phyloP scores from a whole-genome alignment of 2,797 vertebrate species.

The Kryptopterus vitreolus region DNA sequence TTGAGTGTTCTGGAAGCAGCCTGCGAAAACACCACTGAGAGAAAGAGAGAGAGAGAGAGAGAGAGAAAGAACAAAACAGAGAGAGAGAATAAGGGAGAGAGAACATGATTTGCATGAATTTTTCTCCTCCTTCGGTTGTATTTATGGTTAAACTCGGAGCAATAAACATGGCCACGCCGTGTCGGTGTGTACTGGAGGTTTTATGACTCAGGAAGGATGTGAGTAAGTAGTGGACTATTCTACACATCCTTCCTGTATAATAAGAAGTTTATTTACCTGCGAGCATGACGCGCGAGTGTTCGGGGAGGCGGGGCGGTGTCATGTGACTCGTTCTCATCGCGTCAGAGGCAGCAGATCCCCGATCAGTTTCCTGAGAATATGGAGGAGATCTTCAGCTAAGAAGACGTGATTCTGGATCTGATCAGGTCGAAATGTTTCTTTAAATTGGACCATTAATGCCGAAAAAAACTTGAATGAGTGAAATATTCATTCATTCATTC shows the following conservation, averaged over 20 bases:
- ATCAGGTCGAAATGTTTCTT: neutral
- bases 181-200: neutral
- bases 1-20: constrained; percentile 54
- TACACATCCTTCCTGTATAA: constrained; percentile 9
- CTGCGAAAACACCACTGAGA: constrained; percentile 47
- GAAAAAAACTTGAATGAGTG: neutral
- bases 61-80: neutral
- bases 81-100: neutral
- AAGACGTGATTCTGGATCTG: neutral
- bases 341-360: neutral
- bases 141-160: neutral
- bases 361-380: neutral
- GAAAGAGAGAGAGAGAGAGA: neutral
- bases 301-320: neutral
- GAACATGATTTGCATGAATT: constrained; percentile 16
- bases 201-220: constrained; percentile 26
- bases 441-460: neutral
- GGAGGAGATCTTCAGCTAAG: neutral
- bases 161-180: neutral
- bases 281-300: neutral
- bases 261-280: constrained; percentile 18
- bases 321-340: neutral
- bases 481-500: too few species aligned
- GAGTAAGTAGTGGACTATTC: neutral
- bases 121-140: neutral